Conservation (phyloP, 1,140 invertebrate species). For the Sweltsa coloradensis region DNA sequence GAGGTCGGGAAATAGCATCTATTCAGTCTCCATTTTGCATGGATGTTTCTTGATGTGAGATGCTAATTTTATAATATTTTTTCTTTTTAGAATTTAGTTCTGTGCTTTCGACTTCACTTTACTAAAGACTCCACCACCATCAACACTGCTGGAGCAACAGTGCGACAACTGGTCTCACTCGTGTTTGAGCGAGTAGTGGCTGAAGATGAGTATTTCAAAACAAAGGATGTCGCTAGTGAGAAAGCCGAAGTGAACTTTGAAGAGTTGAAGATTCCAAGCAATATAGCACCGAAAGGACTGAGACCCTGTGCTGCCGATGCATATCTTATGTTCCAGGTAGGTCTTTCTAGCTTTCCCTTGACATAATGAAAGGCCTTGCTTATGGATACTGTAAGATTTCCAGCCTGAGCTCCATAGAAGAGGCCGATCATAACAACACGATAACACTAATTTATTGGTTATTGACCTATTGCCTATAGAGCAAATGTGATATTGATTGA, state of each 20-base stretch:
- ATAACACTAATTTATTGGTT: too few species aligned
- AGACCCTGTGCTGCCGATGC: constrained; percentile 87
- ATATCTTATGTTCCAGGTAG: constrained; percentile 88
- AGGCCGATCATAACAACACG: too few species aligned
- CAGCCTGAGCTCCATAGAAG: too few species aligned
- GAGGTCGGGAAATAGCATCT: too few species aligned
- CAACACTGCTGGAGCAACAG: constrained; percentile 93
- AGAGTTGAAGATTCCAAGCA: constrained; percentile 65
- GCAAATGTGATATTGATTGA: too few species aligned
- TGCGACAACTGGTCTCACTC: constrained; percentile 88
- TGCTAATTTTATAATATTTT: constrained; percentile 9
- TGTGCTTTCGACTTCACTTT: constrained; percentile 92
- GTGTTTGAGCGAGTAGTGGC: constrained; percentile 89
- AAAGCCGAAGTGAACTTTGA: constrained; percentile 50
- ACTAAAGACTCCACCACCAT: constrained; percentile 87
- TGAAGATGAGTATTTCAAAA: constrained; percentile 44
- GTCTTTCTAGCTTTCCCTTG: too few species aligned
- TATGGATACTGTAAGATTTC: too few species aligned
- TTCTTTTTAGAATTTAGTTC: constrained; percentile 69
- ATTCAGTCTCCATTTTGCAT: too few species aligned
- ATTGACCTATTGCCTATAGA: too few species aligned
- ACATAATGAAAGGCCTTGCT: too few species aligned
- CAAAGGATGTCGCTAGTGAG: background rate
- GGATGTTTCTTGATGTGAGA: too few species aligned
- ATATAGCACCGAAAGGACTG: constrained; percentile 64